Base-by-base conservation (phyloP, 2,113 vertebrate species). In the Butastur rufipennis region DNA sequence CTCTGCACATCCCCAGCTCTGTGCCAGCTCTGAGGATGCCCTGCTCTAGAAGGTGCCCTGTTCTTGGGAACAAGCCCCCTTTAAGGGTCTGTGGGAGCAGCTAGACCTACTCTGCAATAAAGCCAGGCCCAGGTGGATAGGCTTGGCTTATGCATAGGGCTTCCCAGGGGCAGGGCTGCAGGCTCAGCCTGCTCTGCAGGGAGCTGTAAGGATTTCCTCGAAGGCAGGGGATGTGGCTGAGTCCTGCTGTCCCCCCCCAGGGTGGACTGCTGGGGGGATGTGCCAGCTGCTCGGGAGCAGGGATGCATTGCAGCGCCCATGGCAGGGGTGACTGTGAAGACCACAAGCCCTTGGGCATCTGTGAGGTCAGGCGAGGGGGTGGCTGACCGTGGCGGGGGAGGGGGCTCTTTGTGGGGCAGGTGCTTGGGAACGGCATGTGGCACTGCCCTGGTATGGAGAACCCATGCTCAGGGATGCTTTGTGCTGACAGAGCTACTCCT, bases 1-100 rank as follows among this genome's bases (percentile, higher is more conserved):
- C 23, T 32, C 80, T 48, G 36, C 23, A 4, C 2, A 2, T 10
- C 12, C n/a, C 22, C 5, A 0, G 32, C 6, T 8, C 48, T 0
- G 0, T 26, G n/a, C 16, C 42, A 36, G 58, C 59, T 34, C 43
- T 5, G 27, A 36, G 25, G 26, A 6, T 32, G 21, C 19, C 71
- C 40, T 55, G 31, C 27, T 70, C 9, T 52, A 18, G 32, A 16
- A 52, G 26, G 10, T 32, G 42, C 23, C 63, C 47, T 55, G 31
- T 27, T 70, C 8, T 45, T 2, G 2, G 50, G 43, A 78, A 40
- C n/a, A 9, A 66, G 38, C 4, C 25, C 59, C 36, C 48, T 86
- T 81, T 56, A 75, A 82, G 65, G 26, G 19, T 40, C 53, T 14
- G 2, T 6, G 22, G 53, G 38, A 66, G 45, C 71, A 67, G 78